Conservation (phyloP, 2,797 vertebrate species). For the Clarias pachynema region DNA sequence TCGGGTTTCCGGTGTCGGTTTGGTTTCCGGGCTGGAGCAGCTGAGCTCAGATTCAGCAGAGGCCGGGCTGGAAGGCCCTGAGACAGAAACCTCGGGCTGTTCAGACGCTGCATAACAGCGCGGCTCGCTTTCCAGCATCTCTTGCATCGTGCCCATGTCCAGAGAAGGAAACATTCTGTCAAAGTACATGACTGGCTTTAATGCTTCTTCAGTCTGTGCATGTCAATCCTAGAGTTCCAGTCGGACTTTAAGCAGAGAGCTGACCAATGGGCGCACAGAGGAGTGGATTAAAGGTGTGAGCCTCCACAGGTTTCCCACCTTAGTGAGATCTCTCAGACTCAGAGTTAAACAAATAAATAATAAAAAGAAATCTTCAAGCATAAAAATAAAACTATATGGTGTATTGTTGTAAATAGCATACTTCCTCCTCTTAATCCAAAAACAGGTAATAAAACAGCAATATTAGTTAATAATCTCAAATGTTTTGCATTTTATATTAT, state of each 20-base stretch:
- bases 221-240: constrained; percentile 57
- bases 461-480: too few species aligned
- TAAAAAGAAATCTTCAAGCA: background rate
- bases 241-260: constrained; percentile 66
- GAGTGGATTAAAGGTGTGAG: constrained; percentile 81
- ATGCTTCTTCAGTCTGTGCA: constrained; percentile 8
- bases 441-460: background rate
- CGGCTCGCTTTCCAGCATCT: constrained; percentile 52
- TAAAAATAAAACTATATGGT: background rate
- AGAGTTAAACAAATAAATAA: constrained; percentile 21
- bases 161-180: constrained; percentile 58
- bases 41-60: constrained; percentile 75
- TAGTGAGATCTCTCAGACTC: constrained; percentile 8
- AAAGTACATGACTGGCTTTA: constrained; percentile 66
- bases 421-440: background rate
- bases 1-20: constrained; percentile 64
- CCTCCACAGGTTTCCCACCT: constrained; percentile 60
- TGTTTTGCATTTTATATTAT: background rate
- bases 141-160: constrained; percentile 55
- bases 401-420: too few species aligned
- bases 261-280: constrained; percentile 75
- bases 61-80: constrained; percentile 70
- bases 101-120: constrained; percentile 37
- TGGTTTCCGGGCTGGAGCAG: constrained; percentile 74
- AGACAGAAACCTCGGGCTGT: constrained; percentile 53